Percentiles rank a stretch among this genome's conserved stretches.
phyloP scores from a whole-genome alignment of 1,140 invertebrate genomes.

The Heliothis subflexa region DNA sequence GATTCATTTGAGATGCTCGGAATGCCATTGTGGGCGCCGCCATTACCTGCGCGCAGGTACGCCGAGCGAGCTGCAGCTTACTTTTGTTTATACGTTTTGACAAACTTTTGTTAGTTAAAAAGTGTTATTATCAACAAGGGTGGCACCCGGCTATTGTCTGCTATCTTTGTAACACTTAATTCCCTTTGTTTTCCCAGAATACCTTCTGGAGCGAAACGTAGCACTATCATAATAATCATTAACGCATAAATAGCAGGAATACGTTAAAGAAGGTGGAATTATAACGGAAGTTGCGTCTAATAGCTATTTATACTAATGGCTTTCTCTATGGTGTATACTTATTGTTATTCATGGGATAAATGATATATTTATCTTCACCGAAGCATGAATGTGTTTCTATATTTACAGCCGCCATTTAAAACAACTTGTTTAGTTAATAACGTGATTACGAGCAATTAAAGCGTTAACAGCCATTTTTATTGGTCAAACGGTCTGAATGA shows the following conservation, averaged over 20 bases:
- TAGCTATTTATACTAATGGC: conserved; percentile 46
- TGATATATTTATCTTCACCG: conserved; percentile 20
- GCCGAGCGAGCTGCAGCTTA: conserved; percentile 50
- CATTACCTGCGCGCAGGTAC: conserved; percentile 67
- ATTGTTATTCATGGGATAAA: conserved; percentile 56
- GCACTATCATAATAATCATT: conserved; percentile 35
- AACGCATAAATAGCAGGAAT: conserved; percentile 44
- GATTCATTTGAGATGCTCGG: conserved; percentile 82
- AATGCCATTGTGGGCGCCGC: conserved; percentile 78
- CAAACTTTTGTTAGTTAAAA: conserved; percentile 68
- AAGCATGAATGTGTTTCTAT: conserved; percentile 21
- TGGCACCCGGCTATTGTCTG: conserved; percentile 57
- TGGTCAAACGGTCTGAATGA: conserved; percentile 18
- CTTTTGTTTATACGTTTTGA: conserved; percentile 79
- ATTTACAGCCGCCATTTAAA: conserved; percentile 39
- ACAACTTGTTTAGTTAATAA: conserved; percentile 38
- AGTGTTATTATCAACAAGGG: conserved; percentile 70
- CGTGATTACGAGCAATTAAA: conserved; percentile 43
- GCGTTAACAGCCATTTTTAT: conserved; percentile 41
- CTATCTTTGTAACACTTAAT: conserved; percentile 50
- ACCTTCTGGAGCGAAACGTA: conserved; percentile 36
- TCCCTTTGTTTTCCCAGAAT: conserved; percentile 44
- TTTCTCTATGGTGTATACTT: conserved; percentile 55
- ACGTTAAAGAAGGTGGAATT: conserved; percentile 48
- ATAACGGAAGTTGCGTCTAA: conserved; percentile 56